Evolutionary conservation across 2,888 invertebrate genomes (phyloP), one percentile per base, ranked within the genome.

Genomic region (Stenodera caucasica): DNA sequence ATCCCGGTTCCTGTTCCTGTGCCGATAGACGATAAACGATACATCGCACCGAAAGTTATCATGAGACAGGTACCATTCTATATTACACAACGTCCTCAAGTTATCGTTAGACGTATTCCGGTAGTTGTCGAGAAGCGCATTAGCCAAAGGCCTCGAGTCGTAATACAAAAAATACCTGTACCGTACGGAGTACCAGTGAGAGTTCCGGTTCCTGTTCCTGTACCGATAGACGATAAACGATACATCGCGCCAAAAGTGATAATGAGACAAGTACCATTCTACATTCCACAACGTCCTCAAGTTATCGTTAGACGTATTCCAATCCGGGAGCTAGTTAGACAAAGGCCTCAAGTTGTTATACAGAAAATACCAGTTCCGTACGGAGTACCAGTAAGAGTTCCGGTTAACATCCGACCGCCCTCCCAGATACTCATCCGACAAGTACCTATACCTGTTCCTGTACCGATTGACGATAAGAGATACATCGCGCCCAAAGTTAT

Each of bases 211-310:
- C 18, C 45, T 4, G 45, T 45, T 21, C 45, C 45, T 11, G 8
- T 12, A 21, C 21, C 45, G 15, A 45, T 12, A 21, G 11, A 21
- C 21, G 2, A n/a, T n/a, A n/a, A n/a, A n/a, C n/a, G n/a, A n/a
- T 18, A 11, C 45, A 12, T 45, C 11, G 21, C 18, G 21, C 45
- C 45, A 11, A 21, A 45, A 21, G 5, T 45, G 12, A 5, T 55
- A 18, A 30, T 55, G 2, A 55, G 30, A 49, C 49, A 55, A 49
- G 55, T 55, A 49, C 55, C 55, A n/a, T n/a, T 54, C 2, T 57
- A 54, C n/a, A 23, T 35, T 26, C 23, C 49, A 12, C 49, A 58
- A 58, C 49, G 50, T 14, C 58, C 58, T 6, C 40, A 54, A 32
- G 12, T 59, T 37, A 18, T 55, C 18, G 14, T 33, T 6, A 59